Evolutionary conservation across 1,140 invertebrate species (phyloP).

Genomic region (Coenobita brevimanus): DNA sequence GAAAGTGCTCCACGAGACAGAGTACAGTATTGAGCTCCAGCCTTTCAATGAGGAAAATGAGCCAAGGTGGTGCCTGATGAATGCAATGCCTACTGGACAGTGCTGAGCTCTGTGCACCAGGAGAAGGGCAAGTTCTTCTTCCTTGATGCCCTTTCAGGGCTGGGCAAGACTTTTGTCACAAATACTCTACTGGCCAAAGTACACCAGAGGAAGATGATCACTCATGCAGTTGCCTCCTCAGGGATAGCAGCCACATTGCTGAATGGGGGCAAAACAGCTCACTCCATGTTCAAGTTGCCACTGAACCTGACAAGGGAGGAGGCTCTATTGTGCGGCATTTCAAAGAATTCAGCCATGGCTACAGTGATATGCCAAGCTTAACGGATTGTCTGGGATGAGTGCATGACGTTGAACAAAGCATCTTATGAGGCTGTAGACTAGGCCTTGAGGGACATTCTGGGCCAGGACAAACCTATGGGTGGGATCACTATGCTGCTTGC

Average conservation of each 20-base stretch:
- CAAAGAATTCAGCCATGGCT: neutral
- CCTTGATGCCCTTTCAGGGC: neutral
- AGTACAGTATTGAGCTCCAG: neutral
- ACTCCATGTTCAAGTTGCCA: neutral
- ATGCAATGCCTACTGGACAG: neutral
- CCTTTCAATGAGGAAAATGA: neutral
- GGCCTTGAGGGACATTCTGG: neutral
- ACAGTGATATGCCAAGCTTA: neutral
- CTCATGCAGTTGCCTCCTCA: neutral
- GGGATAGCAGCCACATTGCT: neutral
- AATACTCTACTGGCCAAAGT: neutral
- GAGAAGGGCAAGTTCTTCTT: neutral
- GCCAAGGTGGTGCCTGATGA: neutral
- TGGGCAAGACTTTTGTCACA: neutral
- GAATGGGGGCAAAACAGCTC: neutral
- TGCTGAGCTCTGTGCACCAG: neutral
- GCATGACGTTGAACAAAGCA: neutral
- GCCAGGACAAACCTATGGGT: neutral
- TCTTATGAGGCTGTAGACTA: neutral
- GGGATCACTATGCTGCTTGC: neutral
- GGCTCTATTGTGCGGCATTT: neutral
- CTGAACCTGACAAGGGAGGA: neutral
- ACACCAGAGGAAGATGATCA: neutral
- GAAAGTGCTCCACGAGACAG: too few species aligned
- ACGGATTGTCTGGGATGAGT: neutral